Evolutionary conservation across 2,797 vertebrate species (phyloP).

Genomic region (Oceanodroma leucorhoa): DNA sequence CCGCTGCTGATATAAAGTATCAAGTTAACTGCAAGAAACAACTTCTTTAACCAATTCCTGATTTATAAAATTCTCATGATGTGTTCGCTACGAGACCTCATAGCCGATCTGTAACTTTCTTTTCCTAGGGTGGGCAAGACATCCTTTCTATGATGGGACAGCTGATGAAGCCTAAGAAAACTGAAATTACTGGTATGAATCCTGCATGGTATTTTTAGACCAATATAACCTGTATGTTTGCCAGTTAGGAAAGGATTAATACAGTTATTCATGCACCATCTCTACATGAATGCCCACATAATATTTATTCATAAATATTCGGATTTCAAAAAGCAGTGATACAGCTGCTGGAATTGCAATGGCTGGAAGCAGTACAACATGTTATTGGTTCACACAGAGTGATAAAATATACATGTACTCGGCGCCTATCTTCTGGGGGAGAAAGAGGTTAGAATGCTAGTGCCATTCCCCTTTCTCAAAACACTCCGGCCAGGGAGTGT

Average conservation of each 20-base stretch:
- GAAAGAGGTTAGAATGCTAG: neutral
- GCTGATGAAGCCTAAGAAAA: conserved; percentile 99
- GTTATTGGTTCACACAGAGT: neutral
- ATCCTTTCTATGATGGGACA: conserved; percentile 99
- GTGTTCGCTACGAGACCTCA: neutral
- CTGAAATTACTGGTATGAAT: conserved; percentile 93
- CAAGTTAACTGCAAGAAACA: neutral
- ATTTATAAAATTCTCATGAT: neutral
- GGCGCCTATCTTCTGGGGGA: neutral
- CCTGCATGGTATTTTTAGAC: neutral
- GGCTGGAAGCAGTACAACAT: neutral
- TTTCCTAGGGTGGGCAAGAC: conserved; percentile 92
- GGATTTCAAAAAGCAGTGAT: neutral
- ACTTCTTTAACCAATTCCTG: neutral
- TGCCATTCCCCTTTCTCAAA: neutral
- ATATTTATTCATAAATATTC: neutral
- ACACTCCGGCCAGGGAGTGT: neutral
- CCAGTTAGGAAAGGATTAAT: neutral
- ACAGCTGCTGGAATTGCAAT: neutral
- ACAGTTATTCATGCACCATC: neutral
- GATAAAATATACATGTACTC: neutral
- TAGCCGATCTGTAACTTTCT: neutral
- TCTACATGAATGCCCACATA: neutral
- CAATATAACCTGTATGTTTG: neutral
- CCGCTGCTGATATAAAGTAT: neutral